Base-by-base conservation (phyloP, 1,140 invertebrate genomes). In the Sarcophaga bullata region DNA sequence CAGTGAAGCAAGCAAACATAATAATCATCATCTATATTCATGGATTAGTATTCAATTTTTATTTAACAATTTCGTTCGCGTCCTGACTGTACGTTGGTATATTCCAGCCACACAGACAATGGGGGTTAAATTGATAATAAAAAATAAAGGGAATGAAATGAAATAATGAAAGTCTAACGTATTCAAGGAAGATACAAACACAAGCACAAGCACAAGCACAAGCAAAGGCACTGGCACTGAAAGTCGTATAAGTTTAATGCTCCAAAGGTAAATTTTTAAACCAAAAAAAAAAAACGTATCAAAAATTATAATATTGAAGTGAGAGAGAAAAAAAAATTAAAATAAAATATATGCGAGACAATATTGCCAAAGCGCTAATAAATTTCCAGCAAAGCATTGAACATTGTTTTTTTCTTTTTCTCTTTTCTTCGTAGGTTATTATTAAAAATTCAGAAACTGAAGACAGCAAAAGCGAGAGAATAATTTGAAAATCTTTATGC, bases 21-120 rank as follows among this genome's bases (percentile, higher is more conserved):
- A 89, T 89, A 89, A 89, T 89, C 88, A 89, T 89, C 88, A 89
- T 89, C 88, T 89, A 89, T 89, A 89, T 89, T 89, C 88, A 89
- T 89, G 88, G 88, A 89, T 89, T 89, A 89, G 88, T 88, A 89
- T 89, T 89, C 88, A 89, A 89, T 89, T 89, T 89, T 89, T 89
- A 87, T 85, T 86, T 86, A 84, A 85, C 86, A 85, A 84, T 84
- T 84, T 81, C 84, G 83, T 84, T 84, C 49, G 48, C 49, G 8
- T 76, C 17, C 73, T 48, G 2, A 8, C n/a, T 83, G 82, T 82
- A 82, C 81, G 73, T 19, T n/a, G 80, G 81, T 80, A 11, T 17
- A 19, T 37, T 2, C 17, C 13, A 75, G 73, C 47, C n/a, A 81
- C 8, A 68, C 80, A 54, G 84, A 84, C 85, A 86, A 88, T 84